A percentile compares a stretch with the other conserved stretches of the same genome.
These are phyloP conservation scores for Acanthisitta chloris DNA, from an alignment of 2,113 vertebrate genomes.

Conservation along the genomic window DNA sequence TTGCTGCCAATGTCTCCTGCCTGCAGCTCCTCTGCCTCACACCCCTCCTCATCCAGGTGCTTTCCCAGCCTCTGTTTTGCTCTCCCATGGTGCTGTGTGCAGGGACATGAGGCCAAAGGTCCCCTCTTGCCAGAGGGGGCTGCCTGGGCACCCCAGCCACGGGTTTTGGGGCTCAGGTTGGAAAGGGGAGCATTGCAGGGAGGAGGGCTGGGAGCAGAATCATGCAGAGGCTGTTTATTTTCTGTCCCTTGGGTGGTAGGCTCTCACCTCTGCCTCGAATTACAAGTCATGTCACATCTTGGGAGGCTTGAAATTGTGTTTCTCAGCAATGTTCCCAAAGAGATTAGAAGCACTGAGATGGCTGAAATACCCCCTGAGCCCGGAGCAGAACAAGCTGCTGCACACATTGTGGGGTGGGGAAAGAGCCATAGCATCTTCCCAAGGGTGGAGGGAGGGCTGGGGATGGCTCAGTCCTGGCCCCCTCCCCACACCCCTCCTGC, in stretches of 20 bases:
- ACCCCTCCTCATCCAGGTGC: rapidly evolving
- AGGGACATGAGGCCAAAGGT: not conserved
- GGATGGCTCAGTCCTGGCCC: not conserved
- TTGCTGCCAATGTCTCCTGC: not conserved
- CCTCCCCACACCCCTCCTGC: not conserved
- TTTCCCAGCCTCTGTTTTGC: not conserved
- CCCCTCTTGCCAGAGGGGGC: not conserved
- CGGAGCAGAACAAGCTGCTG: not conserved
- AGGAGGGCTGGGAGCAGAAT: not conserved
- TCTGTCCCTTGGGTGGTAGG: not conserved
- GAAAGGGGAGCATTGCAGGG: rapidly evolving
- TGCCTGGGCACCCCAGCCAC: not conserved
- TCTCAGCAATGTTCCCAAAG: slow-evolving; percentile 51
- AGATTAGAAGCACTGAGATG: slow-evolving; percentile 34
- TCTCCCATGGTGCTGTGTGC: not conserved
- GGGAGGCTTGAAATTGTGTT: slow-evolving; percentile 49
- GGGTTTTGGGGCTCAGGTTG: not conserved
- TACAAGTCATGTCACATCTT: slow-evolving; percentile 47
- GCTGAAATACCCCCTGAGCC: slow-evolving; percentile 23
- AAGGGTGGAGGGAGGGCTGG: not conserved
- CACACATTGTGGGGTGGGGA: not conserved
- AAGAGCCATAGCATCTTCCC: not conserved
- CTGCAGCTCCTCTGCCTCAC: not conserved
- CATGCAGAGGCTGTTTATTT: not conserved
- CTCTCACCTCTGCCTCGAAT: slow-evolving; percentile 35